Percentiles rank a stretch among this genome's conserved stretches.
Evolutionary conservation across 2,113 vertebrate genomes (phyloP).

Genomic region (Noctilio leporinus): DNA sequence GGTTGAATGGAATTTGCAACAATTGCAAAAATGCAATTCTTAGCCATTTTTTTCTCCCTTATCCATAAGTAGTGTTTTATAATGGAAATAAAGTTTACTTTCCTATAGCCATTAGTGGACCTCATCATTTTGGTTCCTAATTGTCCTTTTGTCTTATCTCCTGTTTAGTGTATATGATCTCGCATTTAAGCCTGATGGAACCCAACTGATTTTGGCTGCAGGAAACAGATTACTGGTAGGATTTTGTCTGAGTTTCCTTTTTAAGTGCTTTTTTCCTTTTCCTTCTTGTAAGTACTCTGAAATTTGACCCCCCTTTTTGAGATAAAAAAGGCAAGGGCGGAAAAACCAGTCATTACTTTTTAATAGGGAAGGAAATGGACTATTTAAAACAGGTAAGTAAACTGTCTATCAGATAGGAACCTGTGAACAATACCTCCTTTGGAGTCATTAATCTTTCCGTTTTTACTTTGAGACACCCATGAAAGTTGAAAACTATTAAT

Average conservation of each 20-base stretch:
- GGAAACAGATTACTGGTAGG: conserved; percentile 94
- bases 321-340: conserved; percentile 59
- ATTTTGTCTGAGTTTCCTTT: conserved; percentile 46
- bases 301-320: conserved; percentile 53
- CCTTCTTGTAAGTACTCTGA: conserved; percentile 47
- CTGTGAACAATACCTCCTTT: conserved; percentile 44
- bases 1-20: conserved; percentile 43
- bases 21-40: conserved; percentile 23
- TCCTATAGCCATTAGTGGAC: conserved; percentile 49
- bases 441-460: conserved; percentile 33
- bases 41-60: conserved; percentile 17
- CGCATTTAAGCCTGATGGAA: conserved; percentile 97
- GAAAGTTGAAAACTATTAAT: conserved; percentile 40
- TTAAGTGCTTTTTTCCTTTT: conserved; percentile 36
- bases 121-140: conserved; percentile 27
- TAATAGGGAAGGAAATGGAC: conserved; percentile 45
- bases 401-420: conserved; percentile 45
- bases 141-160: conserved; percentile 33
- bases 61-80: neutral
- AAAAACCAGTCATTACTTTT: conserved; percentile 57
- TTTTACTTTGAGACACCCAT: conserved; percentile 16
- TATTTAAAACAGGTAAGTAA: conserved; percentile 53
- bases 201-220: conserved; percentile 94
- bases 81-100: conserved; percentile 49
- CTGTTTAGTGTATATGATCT: conserved; percentile 91